Conservation (phyloP, 2,888 invertebrate genomes). For the Acrobasis consociella region DNA sequence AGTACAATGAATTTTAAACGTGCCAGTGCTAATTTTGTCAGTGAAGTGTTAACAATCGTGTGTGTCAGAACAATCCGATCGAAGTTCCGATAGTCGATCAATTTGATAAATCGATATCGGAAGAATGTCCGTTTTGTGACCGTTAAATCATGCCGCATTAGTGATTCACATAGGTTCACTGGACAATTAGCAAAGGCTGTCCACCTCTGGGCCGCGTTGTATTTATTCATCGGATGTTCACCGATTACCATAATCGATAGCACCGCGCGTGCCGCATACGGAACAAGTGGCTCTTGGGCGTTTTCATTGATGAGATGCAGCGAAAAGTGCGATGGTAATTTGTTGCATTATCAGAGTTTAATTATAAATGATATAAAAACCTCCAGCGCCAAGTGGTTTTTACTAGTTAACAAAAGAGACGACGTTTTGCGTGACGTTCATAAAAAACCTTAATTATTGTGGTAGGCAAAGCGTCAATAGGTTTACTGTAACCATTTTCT, state of each 20-base stretch:
- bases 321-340: constrained; percentile 27
- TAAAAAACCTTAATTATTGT: too few species aligned
- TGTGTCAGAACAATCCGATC: constrained; percentile 9
- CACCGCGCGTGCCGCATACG: constrained; percentile 77
- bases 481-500: too few species aligned
- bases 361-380: too few species aligned
- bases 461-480: too few species aligned
- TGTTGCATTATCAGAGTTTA: background rate
- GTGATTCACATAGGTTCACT: constrained; percentile 77
- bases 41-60: constrained; percentile 10
- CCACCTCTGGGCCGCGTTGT: constrained; percentile 76
- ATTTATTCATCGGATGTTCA: constrained; percentile 81
- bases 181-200: constrained; percentile 82
- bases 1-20: constrained; percentile 10
- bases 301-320: constrained; percentile 67
- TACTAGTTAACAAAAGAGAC: too few species aligned
- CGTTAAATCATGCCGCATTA: constrained; percentile 69
- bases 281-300: constrained; percentile 58
- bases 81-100: constrained; percentile 11
- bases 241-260: constrained; percentile 81
- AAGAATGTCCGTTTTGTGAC: constrained; percentile 54
- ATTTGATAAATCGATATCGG: constrained; percentile 41
- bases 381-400: too few species aligned
- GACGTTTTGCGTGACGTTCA: too few species aligned
- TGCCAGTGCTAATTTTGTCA: background rate